Evolutionary conservation across 2,113 vertebrate species (phyloP).

Genomic region (Amphilophus citrinellus): DNA sequence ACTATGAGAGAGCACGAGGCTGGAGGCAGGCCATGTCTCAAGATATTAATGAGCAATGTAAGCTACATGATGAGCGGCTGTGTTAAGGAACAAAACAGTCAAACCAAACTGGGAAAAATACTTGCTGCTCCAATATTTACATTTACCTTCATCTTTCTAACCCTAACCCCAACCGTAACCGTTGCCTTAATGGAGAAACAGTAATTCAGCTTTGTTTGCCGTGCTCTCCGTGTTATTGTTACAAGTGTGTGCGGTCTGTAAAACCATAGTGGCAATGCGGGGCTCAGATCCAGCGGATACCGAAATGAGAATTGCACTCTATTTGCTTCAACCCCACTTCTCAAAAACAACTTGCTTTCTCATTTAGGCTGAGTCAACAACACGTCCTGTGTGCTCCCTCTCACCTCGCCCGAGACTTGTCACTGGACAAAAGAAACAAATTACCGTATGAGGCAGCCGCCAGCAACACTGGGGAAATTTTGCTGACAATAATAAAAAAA

Average conservation of each 20-base stretch:
- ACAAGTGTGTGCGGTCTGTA: neutral
- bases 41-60: conserved; percentile 40
- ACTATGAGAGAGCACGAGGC: conserved; percentile 16
- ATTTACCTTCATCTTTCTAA: neutral
- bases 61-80: conserved; percentile 9
- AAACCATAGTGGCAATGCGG: neutral
- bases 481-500: conserved; percentile 63
- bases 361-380: conserved; percentile 66
- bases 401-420: conserved; percentile 63
- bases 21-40: conserved; percentile 7
- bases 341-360: neutral
- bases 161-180: neutral
- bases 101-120: neutral
- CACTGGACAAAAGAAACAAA: conserved; percentile 70
- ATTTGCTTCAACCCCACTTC: neutral
- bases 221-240: neutral
- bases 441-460: conserved; percentile 35
- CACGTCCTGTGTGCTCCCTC: conserved; percentile 32
- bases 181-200: neutral
- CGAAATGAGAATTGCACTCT: neutral
- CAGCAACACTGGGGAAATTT: conserved; percentile 33
- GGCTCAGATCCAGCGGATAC: neutral
- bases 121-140: conserved; percentile 3
- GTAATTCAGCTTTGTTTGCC: neutral
- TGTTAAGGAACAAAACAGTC: neutral